Percentiles rank a stretch among this genome's conserved stretches.
phyloP scores from a whole-genome alignment of 2,888 invertebrate species.

The Caenorhabditis sp. region DNA sequence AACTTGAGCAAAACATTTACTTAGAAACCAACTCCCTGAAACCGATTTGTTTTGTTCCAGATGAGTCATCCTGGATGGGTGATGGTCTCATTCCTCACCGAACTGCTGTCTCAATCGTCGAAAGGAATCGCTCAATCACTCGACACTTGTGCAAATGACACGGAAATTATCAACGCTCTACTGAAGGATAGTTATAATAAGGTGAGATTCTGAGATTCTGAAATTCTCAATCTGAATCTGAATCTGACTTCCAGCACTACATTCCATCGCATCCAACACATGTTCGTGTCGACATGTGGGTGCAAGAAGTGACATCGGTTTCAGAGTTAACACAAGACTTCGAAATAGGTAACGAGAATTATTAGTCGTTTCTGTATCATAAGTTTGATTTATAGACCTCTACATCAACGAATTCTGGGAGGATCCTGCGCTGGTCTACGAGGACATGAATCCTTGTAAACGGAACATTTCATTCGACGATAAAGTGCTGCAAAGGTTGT shows the following conservation, averaged over 20 bases:
- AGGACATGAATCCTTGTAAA: slow-evolving; percentile 83
- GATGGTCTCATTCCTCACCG: slow-evolving; percentile 83
- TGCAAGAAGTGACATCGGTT: slow-evolving; percentile 83
- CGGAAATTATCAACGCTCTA: slow-evolving; percentile 81
- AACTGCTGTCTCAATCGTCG: slow-evolving; percentile 79
- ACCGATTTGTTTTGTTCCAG: slow-evolving; percentile 53
- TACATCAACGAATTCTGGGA: slow-evolving; percentile 83
- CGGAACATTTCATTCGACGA: slow-evolving; percentile 83
- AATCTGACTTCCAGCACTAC: slow-evolving; percentile 78
- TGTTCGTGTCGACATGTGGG: slow-evolving; percentile 83
- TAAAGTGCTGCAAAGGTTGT: slow-evolving; percentile 80
- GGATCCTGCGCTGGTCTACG: slow-evolving; percentile 82
- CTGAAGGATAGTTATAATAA: slow-evolving; percentile 82
- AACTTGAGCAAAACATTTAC: too few species aligned
- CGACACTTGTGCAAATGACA: slow-evolving; percentile 81
- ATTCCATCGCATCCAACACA: slow-evolving; percentile 82
- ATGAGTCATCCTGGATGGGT: slow-evolving; percentile 83
- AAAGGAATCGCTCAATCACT: slow-evolving; percentile 69
- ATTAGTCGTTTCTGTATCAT: too few species aligned
- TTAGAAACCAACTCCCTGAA: neutral
- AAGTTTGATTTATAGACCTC: slow-evolving; percentile 73
- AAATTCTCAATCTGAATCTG: too few species aligned
- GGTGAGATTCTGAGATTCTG: too few species aligned
- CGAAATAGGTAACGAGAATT: slow-evolving; percentile 81
- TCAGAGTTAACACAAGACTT: slow-evolving; percentile 83